phyloP scores from a whole-genome alignment of 1,140 invertebrate genomes.

The Diploscapter pachys region DNA sequence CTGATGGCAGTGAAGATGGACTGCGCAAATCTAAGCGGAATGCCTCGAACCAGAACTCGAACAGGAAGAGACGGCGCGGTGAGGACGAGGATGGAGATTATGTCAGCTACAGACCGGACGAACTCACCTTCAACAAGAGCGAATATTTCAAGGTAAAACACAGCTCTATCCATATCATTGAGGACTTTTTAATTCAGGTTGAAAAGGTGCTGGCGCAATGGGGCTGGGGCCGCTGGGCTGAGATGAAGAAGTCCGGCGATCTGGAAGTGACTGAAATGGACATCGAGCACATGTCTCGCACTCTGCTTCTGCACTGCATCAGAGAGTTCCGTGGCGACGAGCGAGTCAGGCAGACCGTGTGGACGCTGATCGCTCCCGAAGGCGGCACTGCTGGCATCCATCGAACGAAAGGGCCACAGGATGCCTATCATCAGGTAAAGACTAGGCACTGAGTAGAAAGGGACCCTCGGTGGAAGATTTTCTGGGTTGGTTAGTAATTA shows the following conservation, averaged over 20 bases:
- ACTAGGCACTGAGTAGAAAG: too few relatives aligned
- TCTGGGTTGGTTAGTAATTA: too few relatives aligned
- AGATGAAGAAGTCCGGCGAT: slow-evolving; percentile 83
- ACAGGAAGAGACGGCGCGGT: slow-evolving; percentile 60
- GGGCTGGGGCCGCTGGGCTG: slow-evolving; percentile 92
- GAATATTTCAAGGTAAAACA: slow-evolving; percentile 68
- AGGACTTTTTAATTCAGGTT: slow-evolving; percentile 86
- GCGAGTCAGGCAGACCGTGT: slow-evolving; percentile 93
- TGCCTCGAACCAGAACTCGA: slow-evolving; percentile 34
- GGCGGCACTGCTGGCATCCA: slow-evolving; percentile 61
- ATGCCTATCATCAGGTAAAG: slow-evolving; percentile 47
- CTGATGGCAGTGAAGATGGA: slow-evolving; percentile 44
- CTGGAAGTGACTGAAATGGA: slow-evolving; percentile 83
- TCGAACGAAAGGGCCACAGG: slow-evolving; percentile 68
- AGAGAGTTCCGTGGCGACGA: slow-evolving; percentile 88
- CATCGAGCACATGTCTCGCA: slow-evolving; percentile 86
- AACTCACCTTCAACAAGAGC: slow-evolving; percentile 65
- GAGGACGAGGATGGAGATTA: slow-evolving; percentile 73
- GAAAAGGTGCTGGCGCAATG: slow-evolving; percentile 68
- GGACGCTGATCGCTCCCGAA: slow-evolving; percentile 71
- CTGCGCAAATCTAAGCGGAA: slow-evolving; percentile 62
- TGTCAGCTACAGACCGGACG: slow-evolving; percentile 68
- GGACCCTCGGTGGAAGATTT: too few relatives aligned
- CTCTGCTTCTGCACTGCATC: slow-evolving; percentile 84
- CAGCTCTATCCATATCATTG: slow-evolving; percentile 56